A percentile compares a stretch with the other conserved stretches of the same genome.
Conservation (phyloP, 37 sponge, comb jelly and placozoan species). For the Oopsacas minuta region DNA sequence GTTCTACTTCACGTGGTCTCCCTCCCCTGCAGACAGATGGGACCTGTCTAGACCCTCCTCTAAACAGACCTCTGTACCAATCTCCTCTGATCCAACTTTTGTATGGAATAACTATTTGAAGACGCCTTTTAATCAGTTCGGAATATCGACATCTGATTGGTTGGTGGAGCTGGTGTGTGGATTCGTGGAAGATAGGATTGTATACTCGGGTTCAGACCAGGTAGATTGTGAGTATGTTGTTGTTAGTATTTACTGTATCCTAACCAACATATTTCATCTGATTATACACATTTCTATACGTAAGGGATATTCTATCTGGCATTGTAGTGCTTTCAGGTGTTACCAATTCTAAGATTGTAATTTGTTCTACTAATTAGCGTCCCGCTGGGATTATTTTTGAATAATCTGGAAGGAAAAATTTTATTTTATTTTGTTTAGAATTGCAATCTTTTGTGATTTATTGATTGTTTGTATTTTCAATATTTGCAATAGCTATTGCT, state of each 20-base stretch:
- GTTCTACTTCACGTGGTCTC: not conserved
- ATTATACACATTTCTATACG: too few relatives aligned
- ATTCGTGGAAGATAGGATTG: not conserved
- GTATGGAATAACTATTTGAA: not conserved
- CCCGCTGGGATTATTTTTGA: too few relatives aligned
- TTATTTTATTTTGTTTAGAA: too few relatives aligned
- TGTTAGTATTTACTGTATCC: not conserved
- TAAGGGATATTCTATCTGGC: too few relatives aligned
- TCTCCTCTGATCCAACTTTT: not conserved
- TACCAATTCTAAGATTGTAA: too few relatives aligned
- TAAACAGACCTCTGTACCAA: not conserved
- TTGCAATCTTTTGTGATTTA: too few relatives aligned
- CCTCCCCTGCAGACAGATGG: not conserved
- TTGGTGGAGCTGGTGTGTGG: not conserved
- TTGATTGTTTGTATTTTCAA: too few relatives aligned
- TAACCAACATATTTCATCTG: not conserved
- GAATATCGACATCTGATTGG: not conserved
- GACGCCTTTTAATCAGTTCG: not conserved
- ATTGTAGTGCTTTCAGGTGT: too few relatives aligned
- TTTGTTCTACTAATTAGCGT: too few relatives aligned
- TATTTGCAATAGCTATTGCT: too few relatives aligned
- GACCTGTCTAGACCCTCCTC: not conserved
- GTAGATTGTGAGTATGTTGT: not conserved
- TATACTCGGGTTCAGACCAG: conserved; percentile 3
- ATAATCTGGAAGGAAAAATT: too few relatives aligned